Conservation (phyloP, 2,888 invertebrate genomes). For the Brachynemurus nebulosus region DNA sequence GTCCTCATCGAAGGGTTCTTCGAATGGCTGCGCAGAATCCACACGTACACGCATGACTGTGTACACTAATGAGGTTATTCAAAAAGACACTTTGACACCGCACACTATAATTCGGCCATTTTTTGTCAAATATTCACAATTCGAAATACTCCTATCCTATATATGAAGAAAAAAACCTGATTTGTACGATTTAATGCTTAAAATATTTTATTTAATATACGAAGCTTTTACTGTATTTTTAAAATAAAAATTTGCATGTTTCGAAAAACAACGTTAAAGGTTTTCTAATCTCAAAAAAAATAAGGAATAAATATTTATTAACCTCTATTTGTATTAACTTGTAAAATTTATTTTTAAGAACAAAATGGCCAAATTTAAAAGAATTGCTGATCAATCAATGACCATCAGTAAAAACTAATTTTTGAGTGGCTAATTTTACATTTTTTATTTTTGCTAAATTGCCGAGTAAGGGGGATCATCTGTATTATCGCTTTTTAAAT, state of each 20-base stretch:
- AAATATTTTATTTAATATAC: no score
- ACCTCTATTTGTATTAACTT: background rate
- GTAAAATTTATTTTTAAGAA: background rate
- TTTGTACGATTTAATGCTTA: conserved; percentile 3
- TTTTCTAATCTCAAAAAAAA: background rate
- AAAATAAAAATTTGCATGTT: background rate
- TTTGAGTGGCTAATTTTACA: background rate
- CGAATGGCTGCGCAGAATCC: conserved; percentile 52
- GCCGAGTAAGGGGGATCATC: conserved; percentile 10
- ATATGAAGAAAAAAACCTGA: conserved; percentile 3
- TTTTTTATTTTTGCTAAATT: background rate
- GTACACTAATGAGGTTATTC: conserved; percentile 22
- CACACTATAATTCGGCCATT: background rate
- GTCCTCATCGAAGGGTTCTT: conserved; percentile 37
- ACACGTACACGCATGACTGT: conserved; percentile 29
- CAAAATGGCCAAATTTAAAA: conserved; percentile 16
- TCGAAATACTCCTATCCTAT: conserved; percentile 23
- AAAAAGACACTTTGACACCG: conserved; percentile 26
- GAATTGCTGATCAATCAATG: conserved; percentile 40
- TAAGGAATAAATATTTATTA: conserved; percentile 3
- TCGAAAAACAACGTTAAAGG: background rate
- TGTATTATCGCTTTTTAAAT: conserved; percentile 3
- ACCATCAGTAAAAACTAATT: background rate
- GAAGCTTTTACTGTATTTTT: background rate
- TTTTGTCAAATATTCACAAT: conserved; percentile 7